Base-by-base conservation (phyloP, 2,113 vertebrate genomes). In the Hippocampus comes region DNA sequence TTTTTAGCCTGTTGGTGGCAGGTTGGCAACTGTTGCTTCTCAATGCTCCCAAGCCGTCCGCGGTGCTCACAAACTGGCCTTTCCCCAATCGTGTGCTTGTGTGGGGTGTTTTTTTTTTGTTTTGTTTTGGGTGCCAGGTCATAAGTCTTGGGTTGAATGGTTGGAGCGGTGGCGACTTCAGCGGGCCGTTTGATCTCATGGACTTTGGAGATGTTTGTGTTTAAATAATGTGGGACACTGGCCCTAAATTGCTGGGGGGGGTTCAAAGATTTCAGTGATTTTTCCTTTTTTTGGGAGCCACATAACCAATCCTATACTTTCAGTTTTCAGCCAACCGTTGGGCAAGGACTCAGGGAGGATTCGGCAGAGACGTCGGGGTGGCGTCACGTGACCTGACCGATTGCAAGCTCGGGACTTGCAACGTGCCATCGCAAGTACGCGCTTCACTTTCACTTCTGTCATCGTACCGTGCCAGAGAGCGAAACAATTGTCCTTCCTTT, bases 211-310 rank as follows among this genome's bases (percentile, higher is more conserved):
- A 79, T 72, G 59, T 74, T 76, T 49, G 68, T 67, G 56, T 86
- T 69, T 72, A 77, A 84, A 73, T 87, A 80, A 75, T 75, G 68
- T 75, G 75, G 78, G 55, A 76, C 51, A 74, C 77, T 38, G 61
- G 72, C 72, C 25, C 72, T 53, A 73, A 76, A 77, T 70, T 9
- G 84, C 74, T 84, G 81, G 80, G 80, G 1, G 57, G 27, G 77
- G 80, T 85, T 25, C 25, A 25, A 42, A 3, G 2, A 43, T 8
- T 43, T 30, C 30, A 30, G 74, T 78, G 71, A 43, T 63, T 84
- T 60, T 86, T 48, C 1, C 68, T 78, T 74, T 56, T 65, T 84
- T 60, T 86, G 74, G 42, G 42, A 11, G 77, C 75, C 76, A 78
- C 12, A 25, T 25, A 25, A 25, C 25, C 25, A 25, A 25, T 25